Evolutionary conservation across 1,140 invertebrate species (phyloP).

Genomic region (Procambarus virginalis): DNA sequence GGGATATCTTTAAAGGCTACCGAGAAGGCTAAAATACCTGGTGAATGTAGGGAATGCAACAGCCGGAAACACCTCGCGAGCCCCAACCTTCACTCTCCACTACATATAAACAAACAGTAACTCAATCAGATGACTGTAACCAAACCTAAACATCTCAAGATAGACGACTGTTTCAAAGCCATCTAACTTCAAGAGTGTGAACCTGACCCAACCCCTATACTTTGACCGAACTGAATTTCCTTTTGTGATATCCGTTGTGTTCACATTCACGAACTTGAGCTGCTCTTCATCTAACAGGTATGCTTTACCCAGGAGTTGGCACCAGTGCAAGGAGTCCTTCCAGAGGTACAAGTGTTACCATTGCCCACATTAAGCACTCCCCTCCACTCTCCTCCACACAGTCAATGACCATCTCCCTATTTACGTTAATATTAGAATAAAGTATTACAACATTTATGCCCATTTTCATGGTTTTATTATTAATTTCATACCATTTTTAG

Average conservation of each 20-base stretch:
- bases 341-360: background rate
- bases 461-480: background rate
- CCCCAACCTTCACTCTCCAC: too few species aligned
- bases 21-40: too few species aligned
- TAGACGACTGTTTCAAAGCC: too few species aligned
- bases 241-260: background rate
- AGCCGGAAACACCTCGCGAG: background rate
- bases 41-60: background rate
- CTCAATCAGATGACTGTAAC: too few species aligned
- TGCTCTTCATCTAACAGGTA: background rate
- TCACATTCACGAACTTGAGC: background rate
- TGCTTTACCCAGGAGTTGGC: background rate
- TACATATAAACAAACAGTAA: too few species aligned
- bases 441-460: background rate
- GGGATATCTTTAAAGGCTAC: too few species aligned
- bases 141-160: too few species aligned
- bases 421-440: too few species aligned
- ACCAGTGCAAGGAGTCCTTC: background rate
- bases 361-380: background rate
- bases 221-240: background rate
- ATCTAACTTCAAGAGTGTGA: too few species aligned
- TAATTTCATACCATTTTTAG: background rate
- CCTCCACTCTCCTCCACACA: too few species aligned
- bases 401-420: too few species aligned
- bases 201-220: too few species aligned